Percentiles rank a stretch among this genome's conserved stretches.
phyloP scores from a whole-genome alignment of 2,888 invertebrate genomes.

The Ichneumoninae sp. region DNA sequence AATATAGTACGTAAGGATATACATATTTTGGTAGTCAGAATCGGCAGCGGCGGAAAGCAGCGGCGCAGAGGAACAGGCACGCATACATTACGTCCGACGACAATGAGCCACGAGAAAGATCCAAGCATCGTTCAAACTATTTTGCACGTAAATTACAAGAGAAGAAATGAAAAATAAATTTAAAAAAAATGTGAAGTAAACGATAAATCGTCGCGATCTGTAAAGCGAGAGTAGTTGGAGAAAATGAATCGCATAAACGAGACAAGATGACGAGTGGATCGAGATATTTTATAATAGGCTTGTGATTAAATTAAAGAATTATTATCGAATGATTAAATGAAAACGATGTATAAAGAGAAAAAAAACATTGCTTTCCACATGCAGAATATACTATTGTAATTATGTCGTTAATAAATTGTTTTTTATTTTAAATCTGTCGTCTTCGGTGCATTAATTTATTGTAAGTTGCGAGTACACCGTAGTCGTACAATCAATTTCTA shows the following conservation, averaged over 20 bases:
- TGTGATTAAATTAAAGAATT: conserved; percentile 78
- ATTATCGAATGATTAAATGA: conserved; percentile 75
- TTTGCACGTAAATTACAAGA: conserved; percentile 59
- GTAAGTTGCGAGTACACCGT: neutral
- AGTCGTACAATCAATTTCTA: neutral
- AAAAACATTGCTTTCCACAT: conserved; percentile 79
- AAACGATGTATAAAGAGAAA: conserved; percentile 59
- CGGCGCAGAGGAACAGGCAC: conserved; percentile 24
- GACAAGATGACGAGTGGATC: conserved; percentile 73
- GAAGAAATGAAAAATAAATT: neutral
- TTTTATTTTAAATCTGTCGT: conserved; percentile 78
- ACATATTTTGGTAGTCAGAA: conserved; percentile 63
- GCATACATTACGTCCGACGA: conserved; percentile 51
- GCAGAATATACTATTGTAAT: conserved; percentile 81
- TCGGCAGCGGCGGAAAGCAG: conserved; percentile 44
- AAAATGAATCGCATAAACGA: conserved; percentile 66
- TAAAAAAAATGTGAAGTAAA: conserved; percentile 8
- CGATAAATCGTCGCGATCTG: conserved; percentile 53
- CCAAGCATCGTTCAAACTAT: conserved; percentile 55
- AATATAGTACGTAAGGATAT: conserved; percentile 55
- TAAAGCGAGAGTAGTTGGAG: conserved; percentile 56
- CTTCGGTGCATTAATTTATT: conserved; percentile 33
- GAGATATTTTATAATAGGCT: conserved; percentile 79
- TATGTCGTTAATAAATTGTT: conserved; percentile 83
- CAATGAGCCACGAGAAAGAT: conserved; percentile 45